Conservation (phyloP, 2,797 vertebrate genomes). For the Acanthurus leucopareius region DNA sequence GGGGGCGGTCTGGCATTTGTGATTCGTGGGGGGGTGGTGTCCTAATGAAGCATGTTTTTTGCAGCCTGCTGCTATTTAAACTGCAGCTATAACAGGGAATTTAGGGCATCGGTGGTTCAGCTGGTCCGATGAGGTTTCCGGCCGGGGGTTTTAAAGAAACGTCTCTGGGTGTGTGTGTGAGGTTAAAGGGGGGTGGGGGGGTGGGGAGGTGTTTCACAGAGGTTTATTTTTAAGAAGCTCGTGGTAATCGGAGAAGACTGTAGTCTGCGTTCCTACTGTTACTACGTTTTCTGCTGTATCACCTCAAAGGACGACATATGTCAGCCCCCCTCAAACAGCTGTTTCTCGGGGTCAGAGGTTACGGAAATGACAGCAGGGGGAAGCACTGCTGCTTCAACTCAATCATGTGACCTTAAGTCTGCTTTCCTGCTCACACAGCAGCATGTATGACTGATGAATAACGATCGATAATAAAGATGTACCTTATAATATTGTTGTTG, state of each 20-base stretch:
- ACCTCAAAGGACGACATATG: conserved; percentile 68
- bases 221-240: conserved; percentile 64
- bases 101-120: conserved; percentile 17
- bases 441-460: background rate
- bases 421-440: background rate
- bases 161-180: background rate
- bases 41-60: conserved; percentile 51
- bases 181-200: background rate
- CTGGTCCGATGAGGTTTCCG: conserved; percentile 26
- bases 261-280: conserved; percentile 60
- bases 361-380: conserved; percentile 54
- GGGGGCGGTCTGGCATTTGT: conserved; percentile 58
- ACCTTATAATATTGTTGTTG: too few relatives aligned
- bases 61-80: conserved; percentile 56
- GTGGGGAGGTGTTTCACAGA: conserved; percentile 22
- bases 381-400: conserved; percentile 46
- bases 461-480: too few relatives aligned
- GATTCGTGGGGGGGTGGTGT: conserved; percentile 14
- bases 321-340: conserved; percentile 67
- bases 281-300: conserved; percentile 39
- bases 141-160: conserved; percentile 18
- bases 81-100: conserved; percentile 29
- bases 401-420: conserved; percentile 19
- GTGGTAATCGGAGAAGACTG: conserved; percentile 49
- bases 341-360: conserved; percentile 69